phyloP scores from a whole-genome alignment of 1,140 invertebrate genomes.

The Bombus polaris region DNA sequence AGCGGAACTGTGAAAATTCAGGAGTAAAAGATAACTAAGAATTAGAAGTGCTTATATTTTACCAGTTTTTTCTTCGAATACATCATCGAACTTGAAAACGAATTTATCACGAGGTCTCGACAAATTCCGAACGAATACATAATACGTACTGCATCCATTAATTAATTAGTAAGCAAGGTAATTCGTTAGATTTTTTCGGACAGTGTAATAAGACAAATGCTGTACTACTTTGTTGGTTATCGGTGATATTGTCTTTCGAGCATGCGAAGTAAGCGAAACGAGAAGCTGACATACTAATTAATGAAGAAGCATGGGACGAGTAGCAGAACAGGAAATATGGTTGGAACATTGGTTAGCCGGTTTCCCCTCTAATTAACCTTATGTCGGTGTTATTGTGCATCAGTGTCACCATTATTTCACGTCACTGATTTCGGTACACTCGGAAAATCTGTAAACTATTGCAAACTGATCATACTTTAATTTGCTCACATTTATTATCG shows the following conservation, averaged over 20 bases:
- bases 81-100: background rate
- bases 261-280: background rate
- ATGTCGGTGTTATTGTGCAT: constrained; percentile 1
- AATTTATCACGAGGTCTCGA: background rate
- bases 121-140: background rate
- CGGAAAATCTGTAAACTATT: background rate
- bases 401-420: background rate
- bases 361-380: constrained; percentile 34
- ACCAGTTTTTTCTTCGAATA: background rate
- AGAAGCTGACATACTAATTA: constrained; percentile 48
- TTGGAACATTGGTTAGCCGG: constrained; percentile 31
- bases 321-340: constrained; percentile 37
- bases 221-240: constrained; percentile 37
- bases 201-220: constrained; percentile 14
- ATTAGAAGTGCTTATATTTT: background rate
- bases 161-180: constrained; percentile 13
- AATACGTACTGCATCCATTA: constrained; percentile 3
- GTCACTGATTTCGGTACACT: background rate
- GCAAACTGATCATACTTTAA: background rate
- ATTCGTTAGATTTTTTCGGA: constrained; percentile 33
- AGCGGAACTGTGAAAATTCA: background rate
- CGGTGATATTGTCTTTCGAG: constrained; percentile 11
- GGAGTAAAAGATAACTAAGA: background rate
- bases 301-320: constrained; percentile 47
- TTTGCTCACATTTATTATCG: background rate